phyloP scores from a whole-genome alignment of 1,140 invertebrate species.

The Euura saliciscinereae region DNA sequence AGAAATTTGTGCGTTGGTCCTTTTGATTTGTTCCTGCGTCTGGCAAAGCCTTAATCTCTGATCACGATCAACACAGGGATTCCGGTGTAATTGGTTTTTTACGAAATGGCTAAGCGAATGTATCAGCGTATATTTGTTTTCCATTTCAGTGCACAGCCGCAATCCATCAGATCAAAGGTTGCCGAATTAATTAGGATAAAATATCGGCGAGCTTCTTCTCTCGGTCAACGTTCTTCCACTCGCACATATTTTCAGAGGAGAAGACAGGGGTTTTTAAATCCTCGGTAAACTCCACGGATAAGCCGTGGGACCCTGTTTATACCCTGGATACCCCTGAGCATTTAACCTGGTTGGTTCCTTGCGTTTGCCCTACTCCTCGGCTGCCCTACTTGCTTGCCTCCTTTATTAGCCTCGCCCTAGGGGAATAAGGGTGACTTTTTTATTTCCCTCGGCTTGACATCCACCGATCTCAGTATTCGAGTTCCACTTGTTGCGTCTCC shows the following conservation, averaged over 20 bases:
- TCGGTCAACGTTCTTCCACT: not conserved
- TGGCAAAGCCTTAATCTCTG: conserved; percentile 24
- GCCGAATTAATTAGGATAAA: conserved; percentile 22
- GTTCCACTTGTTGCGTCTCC: conserved; percentile 40
- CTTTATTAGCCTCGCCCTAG: conserved; percentile 43
- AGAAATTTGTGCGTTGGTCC: not conserved
- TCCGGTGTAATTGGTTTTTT: conserved; percentile 52
- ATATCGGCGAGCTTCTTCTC: not conserved
- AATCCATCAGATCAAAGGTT: conserved; percentile 31
- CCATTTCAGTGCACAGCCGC: conserved; percentile 47
- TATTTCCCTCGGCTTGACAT: conserved; percentile 51
- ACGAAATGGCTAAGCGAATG: conserved; percentile 41
- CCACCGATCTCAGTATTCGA: conserved; percentile 35
- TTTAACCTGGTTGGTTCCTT: conserved; percentile 2
- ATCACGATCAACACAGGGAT: conserved; percentile 41
- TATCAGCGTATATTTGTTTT: conserved; percentile 46
- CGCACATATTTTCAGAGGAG: too few species aligned
- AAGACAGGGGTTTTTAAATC: not conserved
- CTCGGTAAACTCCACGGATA: not conserved
- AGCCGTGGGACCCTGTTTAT: not conserved
- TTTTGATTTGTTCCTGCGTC: conserved; percentile 10
- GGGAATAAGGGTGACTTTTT: conserved; percentile 45
- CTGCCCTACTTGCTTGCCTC: conserved; percentile 11
- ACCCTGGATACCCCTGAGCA: not conserved
- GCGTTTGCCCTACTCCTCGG: not conserved